Evolutionary conservation across 2,888 invertebrate species (phyloP), one percentile per base, ranked within the genome.

Genomic region (Drosophila recens): DNA sequence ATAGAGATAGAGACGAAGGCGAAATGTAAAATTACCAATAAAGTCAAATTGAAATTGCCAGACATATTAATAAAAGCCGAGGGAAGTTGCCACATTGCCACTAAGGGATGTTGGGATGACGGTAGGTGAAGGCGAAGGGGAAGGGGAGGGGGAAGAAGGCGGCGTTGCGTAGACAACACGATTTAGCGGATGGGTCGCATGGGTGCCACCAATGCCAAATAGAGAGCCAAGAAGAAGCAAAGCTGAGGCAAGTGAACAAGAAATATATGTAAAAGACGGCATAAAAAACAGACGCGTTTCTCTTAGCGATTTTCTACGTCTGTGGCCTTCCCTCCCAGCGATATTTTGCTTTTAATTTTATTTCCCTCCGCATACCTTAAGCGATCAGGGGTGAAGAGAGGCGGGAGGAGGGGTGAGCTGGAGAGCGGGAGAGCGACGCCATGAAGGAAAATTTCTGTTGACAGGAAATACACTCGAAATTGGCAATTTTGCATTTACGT

Each of bases 381-480:
- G 43, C 6, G 20, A 2, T 10, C 9, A 8, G 33, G 36, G 6
- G 8, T 17, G 40, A 2, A 10, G 23, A 10, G 9, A 34, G 8
- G 33, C 4, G 36, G 3, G 4, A 15, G 15, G n/a, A 5, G 15
- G 4, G 46, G 23, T n/a, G 27, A 27, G 5, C 27, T 5, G 27
- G 27, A 27, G 27, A 6, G 51, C 34, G 38, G 27, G 27, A 27
- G 27, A 6, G 51, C 34, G 38, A 58, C 52, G 67, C 40, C 52
- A 79, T 62, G 80, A 77, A 82, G 89, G 74, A 89, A 91, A 90
- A 48, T 90, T 90, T 89, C 88, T 90, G 91, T 91, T 92, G 90
- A 92, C 92, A 90, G 92, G 92, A 93, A 92, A 93, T 93, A 92
- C 92, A 91, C 90, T 91, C 89, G 90, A 92, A 92, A 92, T 93